These are phyloP conservation scores for Pectinophora gossypiella DNA, from an alignment of 1,140 invertebrate genomes.

Conservation along the genomic window DNA sequence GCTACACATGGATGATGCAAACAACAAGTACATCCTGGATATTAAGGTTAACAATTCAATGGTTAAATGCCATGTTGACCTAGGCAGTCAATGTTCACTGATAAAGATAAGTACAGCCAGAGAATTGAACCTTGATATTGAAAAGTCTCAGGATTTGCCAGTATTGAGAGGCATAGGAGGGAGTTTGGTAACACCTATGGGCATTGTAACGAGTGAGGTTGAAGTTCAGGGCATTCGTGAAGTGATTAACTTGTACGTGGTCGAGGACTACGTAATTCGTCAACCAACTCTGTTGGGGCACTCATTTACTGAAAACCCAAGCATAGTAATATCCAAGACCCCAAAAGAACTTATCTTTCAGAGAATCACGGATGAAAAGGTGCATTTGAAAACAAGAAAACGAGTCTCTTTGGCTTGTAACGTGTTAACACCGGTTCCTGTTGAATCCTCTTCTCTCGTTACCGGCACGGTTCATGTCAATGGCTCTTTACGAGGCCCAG, in stretches of 20 bases:
- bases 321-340: constrained; percentile 8
- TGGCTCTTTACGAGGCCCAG: constrained; percentile 1
- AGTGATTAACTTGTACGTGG: not conserved
- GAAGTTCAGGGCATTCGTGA: constrained; percentile 2
- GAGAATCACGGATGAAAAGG: not conserved
- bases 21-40: too few species aligned
- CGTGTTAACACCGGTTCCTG: not conserved
- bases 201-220: not conserved
- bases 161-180: constrained; percentile 3
- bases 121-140: not conserved
- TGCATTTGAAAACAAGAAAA: not conserved
- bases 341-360: not conserved
- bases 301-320: constrained; percentile 8
- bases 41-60: too few species aligned
- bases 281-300: constrained; percentile 5
- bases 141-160: not conserved
- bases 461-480: not conserved
- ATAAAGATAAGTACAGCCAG: not conserved
- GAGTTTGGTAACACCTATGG: not conserved
- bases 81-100: constrained; percentile 6
- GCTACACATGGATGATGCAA: too few species aligned
- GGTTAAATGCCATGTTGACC: too few species aligned
- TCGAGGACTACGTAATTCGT: constrained; percentile 3
- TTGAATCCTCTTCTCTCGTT: not conserved
- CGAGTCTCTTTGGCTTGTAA: not conserved